Evolutionary conservation across 2,888 invertebrate species (phyloP).

Genomic region (Lottia scabra): DNA sequence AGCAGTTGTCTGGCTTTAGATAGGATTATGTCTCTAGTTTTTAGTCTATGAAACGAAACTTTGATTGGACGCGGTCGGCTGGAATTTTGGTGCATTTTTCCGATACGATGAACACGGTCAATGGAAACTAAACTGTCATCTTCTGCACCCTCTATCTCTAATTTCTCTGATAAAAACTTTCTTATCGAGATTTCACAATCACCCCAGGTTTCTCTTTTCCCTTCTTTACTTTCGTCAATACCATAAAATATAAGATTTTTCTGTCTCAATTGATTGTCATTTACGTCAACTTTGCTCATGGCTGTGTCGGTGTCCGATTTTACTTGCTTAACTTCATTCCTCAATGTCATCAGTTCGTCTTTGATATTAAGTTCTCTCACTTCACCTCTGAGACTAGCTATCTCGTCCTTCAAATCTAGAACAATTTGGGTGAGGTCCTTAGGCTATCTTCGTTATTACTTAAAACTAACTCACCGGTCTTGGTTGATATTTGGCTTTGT

Average conservation of each 20-base stretch:
- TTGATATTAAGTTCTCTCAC: neutral
- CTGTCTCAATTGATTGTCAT: neutral
- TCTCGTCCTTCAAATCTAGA: too few species aligned
- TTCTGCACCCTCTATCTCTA: too few species aligned
- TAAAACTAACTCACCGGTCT: neutral
- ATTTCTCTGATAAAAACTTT: too few species aligned
- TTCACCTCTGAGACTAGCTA: conserved; percentile 2
- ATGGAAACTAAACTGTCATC: too few species aligned
- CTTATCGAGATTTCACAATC: too few species aligned
- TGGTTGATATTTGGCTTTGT: too few species aligned
- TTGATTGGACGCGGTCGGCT: neutral
- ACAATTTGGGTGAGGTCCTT: neutral
- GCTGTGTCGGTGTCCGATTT: neutral
- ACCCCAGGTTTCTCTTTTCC: neutral
- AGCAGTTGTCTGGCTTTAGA: too few species aligned
- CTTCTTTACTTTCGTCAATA: neutral
- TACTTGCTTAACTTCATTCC: neutral
- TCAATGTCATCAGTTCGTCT: neutral
- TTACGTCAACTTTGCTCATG: neutral
- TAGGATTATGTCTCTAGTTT: too few species aligned
- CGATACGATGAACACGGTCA: neutral
- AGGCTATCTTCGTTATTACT: neutral
- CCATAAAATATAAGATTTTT: conserved; percentile 5
- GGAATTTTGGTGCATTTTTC: neutral
- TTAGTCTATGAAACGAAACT: too few species aligned